Evolutionary conservation across 2,888 invertebrate species (phyloP).

Genomic region (Macropis europaea): DNA sequence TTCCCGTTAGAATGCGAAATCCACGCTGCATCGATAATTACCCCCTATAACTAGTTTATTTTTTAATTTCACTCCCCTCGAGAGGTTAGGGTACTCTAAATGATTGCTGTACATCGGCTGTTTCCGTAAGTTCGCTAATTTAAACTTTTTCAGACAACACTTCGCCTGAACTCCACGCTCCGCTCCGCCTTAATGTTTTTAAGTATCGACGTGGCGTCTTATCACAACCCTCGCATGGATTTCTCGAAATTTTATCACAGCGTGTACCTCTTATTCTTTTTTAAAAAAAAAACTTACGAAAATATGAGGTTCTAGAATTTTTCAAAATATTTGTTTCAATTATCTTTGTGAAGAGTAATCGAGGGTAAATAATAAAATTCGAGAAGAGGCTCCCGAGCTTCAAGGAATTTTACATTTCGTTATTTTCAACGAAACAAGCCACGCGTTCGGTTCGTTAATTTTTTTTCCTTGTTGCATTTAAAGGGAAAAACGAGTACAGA

Average conservation of each 20-base stretch:
- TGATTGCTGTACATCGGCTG: constrained; percentile 8
- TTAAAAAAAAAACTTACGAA: no score
- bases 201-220: constrained; percentile 15
- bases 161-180: not conserved
- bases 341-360: no score
- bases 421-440: no score
- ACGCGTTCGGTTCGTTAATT: not conserved
- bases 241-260: not conserved
- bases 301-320: no score
- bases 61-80: not conserved
- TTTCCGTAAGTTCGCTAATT: constrained; percentile 31
- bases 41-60: not conserved
- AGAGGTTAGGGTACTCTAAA: constrained; percentile 5
- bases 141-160: constrained; percentile 27
- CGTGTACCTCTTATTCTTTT: no score
- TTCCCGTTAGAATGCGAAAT: no score
- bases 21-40: constrained; percentile 17
- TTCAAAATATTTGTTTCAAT: no score
- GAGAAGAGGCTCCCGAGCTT: no score
- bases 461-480: not conserved
- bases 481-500: not conserved
- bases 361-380: no score
- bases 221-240: not conserved
- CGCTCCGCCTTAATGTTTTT: not conserved
- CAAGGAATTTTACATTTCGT: no score